Evolutionary conservation across 1,140 invertebrate genomes (phyloP).

Genomic region (Phocides pigmalion): DNA sequence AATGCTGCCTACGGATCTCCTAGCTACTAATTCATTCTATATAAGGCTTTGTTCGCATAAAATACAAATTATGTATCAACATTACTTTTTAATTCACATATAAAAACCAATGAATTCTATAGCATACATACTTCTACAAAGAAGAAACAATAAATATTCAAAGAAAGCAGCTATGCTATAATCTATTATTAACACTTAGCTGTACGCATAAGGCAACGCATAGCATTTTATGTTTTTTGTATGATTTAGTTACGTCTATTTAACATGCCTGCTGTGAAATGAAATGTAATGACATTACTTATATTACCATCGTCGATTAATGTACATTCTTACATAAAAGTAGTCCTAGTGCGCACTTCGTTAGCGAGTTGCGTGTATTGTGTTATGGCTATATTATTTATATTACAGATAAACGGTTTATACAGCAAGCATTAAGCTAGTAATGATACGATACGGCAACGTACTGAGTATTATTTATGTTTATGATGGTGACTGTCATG

Average conservation of each 20-base stretch:
- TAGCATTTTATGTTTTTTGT: constrained; percentile 5
- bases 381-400: constrained; percentile 9
- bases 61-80: constrained; percentile 11
- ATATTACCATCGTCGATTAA: neutral
- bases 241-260: constrained; percentile 3
- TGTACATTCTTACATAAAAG: constrained; percentile 1
- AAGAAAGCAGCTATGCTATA: constrained; percentile 21
- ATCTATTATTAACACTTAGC: constrained; percentile 25
- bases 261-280: constrained; percentile 9
- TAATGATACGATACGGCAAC: too few relatives aligned
- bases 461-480: neutral
- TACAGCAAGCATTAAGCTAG: too few relatives aligned
- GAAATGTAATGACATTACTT: constrained; percentile 14
- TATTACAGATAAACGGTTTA: neutral
- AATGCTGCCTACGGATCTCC: constrained; percentile 10
- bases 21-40: constrained; percentile 24
- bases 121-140: constrained; percentile 3
- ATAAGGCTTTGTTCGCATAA: constrained; percentile 22
- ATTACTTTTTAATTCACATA: constrained; percentile 16
- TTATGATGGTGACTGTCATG: neutral
- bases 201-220: constrained; percentile 15
- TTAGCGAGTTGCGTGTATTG: neutral
- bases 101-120: constrained; percentile 29
- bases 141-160: constrained; percentile 23
- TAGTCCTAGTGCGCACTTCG: neutral